Base-by-base conservation (phyloP, 1,140 invertebrate genomes). In the Drosophila kanapiae region DNA sequence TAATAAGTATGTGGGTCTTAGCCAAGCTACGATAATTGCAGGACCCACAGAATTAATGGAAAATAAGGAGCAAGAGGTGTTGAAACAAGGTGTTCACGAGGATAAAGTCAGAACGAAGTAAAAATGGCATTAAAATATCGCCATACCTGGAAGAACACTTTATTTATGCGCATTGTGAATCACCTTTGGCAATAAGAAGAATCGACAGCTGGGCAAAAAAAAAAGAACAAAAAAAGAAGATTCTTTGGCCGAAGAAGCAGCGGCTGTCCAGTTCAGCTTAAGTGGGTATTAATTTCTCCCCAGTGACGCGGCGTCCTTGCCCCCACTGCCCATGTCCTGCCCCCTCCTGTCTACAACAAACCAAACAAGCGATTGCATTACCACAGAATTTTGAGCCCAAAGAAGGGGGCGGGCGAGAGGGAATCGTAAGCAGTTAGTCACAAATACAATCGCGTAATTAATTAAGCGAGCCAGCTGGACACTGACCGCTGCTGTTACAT, bases 391-490 rank as follows among this genome's bases (percentile, higher is more conserved):
- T 82, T 75, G 64, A 40, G 70, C 49, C 45, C 71, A n/a, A 65
- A 37, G 35, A 42, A 43, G 8, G 10, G 47, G 4, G 10, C 5
- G 29, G 13, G n/a, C 27, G 6, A 29, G 38, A 14, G 38, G 27
- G 18, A 43, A 56, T 27, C 48, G 70, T 75, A 68, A 63, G 72
- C 83, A 82, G 83, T 86, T 86, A 87, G 80, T 87, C 83, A 87
- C 84, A 82, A 87, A 86, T 86, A 87, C 83, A 88, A 90, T 88
- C 85, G 85, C 79, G 86, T 90, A 90, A 91, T 90, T 90, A 90
- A 90, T 90, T 90, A 87, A 86, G 82, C 85, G 49, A 87, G 86
- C 80, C 85, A 90, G 82, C 85, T 82, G 85, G 78, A 88, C 83
- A 74, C 48, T 81, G 77, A 53, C 76, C 54, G 64, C 75, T 43